Percentiles rank a stretch among this genome's conserved stretches.
Evolutionary conservation across 2,797 vertebrate genomes (phyloP).

Genomic region (Alosa sapidissima): DNA sequence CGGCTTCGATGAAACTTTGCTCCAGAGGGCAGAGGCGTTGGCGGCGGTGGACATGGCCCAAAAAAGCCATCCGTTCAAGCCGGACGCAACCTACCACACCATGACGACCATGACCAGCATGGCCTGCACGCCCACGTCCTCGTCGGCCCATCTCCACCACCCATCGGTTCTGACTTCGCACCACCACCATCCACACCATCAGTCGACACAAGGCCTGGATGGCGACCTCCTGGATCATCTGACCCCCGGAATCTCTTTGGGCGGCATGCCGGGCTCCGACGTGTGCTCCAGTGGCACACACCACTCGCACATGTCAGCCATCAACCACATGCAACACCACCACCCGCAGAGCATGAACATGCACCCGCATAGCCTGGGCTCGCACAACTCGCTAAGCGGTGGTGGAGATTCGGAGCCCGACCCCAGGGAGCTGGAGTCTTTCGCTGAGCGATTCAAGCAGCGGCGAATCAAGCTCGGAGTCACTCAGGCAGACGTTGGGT

Average conservation of each 20-base stretch:
- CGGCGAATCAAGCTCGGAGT: constrained; percentile 90
- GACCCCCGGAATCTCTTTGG: constrained; percentile 74
- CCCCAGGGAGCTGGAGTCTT: constrained; percentile 89
- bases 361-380: constrained; percentile 79
- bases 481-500: constrained; percentile 89
- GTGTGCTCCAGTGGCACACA: constrained; percentile 84
- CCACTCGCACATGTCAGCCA: constrained; percentile 88
- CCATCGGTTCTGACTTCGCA: constrained; percentile 85
- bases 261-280: constrained; percentile 83
- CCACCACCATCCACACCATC: constrained; percentile 77
- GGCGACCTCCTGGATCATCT: constrained; percentile 90
- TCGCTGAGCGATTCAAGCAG: constrained; percentile 91
- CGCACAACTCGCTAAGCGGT: constrained; percentile 76
- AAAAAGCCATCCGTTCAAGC: constrained; percentile 90
- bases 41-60: constrained; percentile 91
- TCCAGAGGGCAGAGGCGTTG: constrained; percentile 88
- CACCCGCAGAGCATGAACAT: constrained; percentile 84
- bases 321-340: constrained; percentile 88
- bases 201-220: constrained; percentile 83
- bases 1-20: constrained; percentile 87
- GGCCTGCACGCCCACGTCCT: constrained; percentile 87
- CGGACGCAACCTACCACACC: constrained; percentile 92
- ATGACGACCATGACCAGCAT: constrained; percentile 94
- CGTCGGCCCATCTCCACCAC: constrained; percentile 87
- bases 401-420: constrained; percentile 83